A percentile compares a stretch with the other conserved stretches of the same genome.
phyloP scores from a whole-genome alignment of 92 coral and sea anemone genomes.

The Galaxea fascicularis region DNA sequence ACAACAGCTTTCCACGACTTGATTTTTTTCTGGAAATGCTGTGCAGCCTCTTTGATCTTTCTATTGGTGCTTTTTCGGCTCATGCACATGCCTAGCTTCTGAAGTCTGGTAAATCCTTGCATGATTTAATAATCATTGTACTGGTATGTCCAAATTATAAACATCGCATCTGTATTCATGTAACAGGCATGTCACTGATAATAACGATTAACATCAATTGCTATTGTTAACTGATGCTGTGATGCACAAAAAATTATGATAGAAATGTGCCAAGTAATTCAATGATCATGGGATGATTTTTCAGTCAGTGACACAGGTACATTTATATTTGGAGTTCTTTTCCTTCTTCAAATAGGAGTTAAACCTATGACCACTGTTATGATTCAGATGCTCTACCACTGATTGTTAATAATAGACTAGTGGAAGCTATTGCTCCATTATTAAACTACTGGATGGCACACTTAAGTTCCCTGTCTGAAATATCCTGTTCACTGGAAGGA shows the following conservation, averaged over 20 bases:
- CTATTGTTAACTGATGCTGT: background rate
- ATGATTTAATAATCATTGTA: background rate
- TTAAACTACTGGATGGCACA: background rate
- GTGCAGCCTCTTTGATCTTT: slow-evolving; percentile 50
- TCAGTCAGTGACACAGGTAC: slow-evolving; percentile 18
- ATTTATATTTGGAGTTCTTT: background rate
- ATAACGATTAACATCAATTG: background rate
- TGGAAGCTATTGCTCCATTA: slow-evolving; percentile 6
- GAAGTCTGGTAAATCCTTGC: slow-evolving; percentile 50
- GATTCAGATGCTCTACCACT: background rate
- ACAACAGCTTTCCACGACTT: slow-evolving; percentile 44
- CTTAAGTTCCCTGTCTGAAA: background rate
- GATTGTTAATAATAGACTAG: background rate
- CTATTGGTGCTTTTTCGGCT: slow-evolving; percentile 40
- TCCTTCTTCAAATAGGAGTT: background rate
- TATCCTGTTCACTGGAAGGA: slow-evolving; percentile 11
- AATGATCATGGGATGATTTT: slow-evolving; percentile 16
- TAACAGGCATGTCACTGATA: slow-evolving; percentile 7
- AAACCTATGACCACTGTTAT: background rate
- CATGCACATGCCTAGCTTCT: slow-evolving; percentile 59
- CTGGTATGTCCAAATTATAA: slow-evolving; percentile 17
- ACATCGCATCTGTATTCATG: slow-evolving; percentile 7
- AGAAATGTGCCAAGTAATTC: background rate
- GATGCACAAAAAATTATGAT: too few species aligned
- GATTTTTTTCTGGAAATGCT: slow-evolving; percentile 33